Percentiles rank a stretch among this genome's conserved stretches.
phyloP scores from a whole-genome alignment of 2,888 invertebrate species.

The Pilophorus perplexus region DNA sequence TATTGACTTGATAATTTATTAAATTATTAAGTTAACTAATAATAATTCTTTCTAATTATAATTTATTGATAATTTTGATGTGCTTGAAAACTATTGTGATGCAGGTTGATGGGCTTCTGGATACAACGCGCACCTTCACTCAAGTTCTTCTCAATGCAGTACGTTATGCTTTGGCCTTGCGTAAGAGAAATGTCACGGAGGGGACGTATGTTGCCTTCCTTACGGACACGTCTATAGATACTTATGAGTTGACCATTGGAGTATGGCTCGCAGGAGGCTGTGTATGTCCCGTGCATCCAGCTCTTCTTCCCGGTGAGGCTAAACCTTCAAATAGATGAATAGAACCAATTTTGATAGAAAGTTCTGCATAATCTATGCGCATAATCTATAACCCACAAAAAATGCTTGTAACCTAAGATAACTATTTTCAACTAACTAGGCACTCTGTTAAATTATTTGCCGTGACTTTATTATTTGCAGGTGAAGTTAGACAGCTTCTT shows the following conservation, averaged over 20 bases:
- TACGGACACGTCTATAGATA: slow-evolving; percentile 5
- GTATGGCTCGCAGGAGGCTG: slow-evolving; percentile 25
- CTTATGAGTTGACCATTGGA: not conserved
- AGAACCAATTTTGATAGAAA: too few relatives aligned
- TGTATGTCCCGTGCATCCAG: not conserved
- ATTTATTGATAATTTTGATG: too few relatives aligned
- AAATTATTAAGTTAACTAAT: too few relatives aligned
- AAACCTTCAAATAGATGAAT: not conserved
- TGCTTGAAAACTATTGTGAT: too few relatives aligned
- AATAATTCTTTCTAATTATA: too few relatives aligned
- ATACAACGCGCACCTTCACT: not conserved
- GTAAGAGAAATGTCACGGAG: not conserved
- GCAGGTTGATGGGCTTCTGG: slow-evolving; percentile 4
- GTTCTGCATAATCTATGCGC: too few relatives aligned
- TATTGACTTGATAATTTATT: too few relatives aligned
- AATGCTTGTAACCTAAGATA: too few relatives aligned
- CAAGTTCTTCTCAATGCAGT: not conserved
- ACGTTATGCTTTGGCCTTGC: not conserved
- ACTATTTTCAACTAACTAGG: too few relatives aligned
- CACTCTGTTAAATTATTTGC: too few relatives aligned
- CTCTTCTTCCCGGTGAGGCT: not conserved
- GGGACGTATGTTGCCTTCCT: slow-evolving; percentile 3
- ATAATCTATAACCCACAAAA: too few relatives aligned
- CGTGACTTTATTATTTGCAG: too few relatives aligned
- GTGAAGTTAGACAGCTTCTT: not conserved